Evolutionary conservation across 2,888 invertebrate species (phyloP), one percentile per base, ranked within the genome.

Genomic region (Sphaerophoria rueppellii): DNA sequence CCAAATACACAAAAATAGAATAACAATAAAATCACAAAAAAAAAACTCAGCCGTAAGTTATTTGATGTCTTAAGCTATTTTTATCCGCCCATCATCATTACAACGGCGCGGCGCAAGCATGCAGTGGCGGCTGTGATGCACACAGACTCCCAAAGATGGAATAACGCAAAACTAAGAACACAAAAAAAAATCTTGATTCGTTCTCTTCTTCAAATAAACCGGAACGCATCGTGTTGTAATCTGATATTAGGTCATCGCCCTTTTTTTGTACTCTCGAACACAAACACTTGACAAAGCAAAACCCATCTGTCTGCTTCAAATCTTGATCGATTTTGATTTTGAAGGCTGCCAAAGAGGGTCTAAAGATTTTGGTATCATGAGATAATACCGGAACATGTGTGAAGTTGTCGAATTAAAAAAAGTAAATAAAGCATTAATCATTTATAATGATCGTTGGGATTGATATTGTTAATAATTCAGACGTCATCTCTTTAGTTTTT

Each of bases 221-320:
- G 50, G 72, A 81, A 76, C 73, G 69, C 72, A 81, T 85, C 72
- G 77, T 85, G 81, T 43, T 69, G 81, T 85, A 85, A 85, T 81
- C 72, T 65, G 81, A 85, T 81, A 81, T 77, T 48, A 46, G 81
- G 81, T 81, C 76, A 70, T 77, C 70, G 85, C 69, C 76, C 85
- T 35, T 50, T 11, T 70, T 43, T 65, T 65, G 11, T 43, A 24
- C n/a, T 24, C 24, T 24, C 24, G 24, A 24, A 2, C 24, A 24
- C 24, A 24, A 24, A 24, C 46, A 60, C 24, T 40, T n/a, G n/a
- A 24, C n/a, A 55, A 52, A 48, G 57, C 80, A 40, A 40, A 43
- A 63, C 16, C 11, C 37, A 54, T 54, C 74, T 57, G 83, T 43
- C 40, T 65, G 54, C 50, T 40, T 60, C 48, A 14, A 58, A 50